phyloP scores from a whole-genome alignment of 2,113 vertebrate species.

The Dicentrarchus labrax region DNA sequence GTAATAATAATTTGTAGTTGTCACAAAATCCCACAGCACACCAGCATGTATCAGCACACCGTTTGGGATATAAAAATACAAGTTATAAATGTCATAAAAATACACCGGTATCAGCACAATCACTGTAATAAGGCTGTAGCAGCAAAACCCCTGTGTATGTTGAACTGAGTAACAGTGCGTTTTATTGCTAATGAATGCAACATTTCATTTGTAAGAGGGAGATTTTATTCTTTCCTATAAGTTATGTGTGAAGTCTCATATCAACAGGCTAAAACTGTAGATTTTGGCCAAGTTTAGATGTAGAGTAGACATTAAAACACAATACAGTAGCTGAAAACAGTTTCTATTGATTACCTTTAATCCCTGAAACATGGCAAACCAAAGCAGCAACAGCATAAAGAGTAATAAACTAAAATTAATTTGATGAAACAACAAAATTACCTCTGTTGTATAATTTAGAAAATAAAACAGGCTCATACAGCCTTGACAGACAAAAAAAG shows the following conservation, averaged over 20 bases:
- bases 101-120: background rate
- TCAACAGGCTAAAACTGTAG: background rate
- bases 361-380: background rate
- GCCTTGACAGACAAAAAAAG: slow-evolving; percentile 31
- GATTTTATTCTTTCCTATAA: background rate
- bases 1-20: too few species aligned
- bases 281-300: background rate
- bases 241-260: background rate
- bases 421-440: slow-evolving; percentile 37
- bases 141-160: background rate
- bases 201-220: background rate
- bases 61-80: too few species aligned
- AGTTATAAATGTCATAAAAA: background rate
- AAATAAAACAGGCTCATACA: slow-evolving; percentile 17
- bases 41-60: too few species aligned
- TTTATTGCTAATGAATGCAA: background rate
- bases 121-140: background rate
- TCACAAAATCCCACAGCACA: too few species aligned
- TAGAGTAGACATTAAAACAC: background rate
- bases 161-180: background rate
- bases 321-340: background rate
- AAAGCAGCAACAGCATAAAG: slow-evolving; percentile 15
- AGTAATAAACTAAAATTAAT: slow-evolving; percentile 34
- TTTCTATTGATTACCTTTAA: background rate
- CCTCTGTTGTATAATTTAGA: slow-evolving; percentile 19